A percentile compares a stretch with the other conserved stretches of the same genome.
These are phyloP conservation scores for Bambusicola thoracicus DNA, from an alignment of 2,113 vertebrate genomes.

Conservation along the genomic window DNA sequence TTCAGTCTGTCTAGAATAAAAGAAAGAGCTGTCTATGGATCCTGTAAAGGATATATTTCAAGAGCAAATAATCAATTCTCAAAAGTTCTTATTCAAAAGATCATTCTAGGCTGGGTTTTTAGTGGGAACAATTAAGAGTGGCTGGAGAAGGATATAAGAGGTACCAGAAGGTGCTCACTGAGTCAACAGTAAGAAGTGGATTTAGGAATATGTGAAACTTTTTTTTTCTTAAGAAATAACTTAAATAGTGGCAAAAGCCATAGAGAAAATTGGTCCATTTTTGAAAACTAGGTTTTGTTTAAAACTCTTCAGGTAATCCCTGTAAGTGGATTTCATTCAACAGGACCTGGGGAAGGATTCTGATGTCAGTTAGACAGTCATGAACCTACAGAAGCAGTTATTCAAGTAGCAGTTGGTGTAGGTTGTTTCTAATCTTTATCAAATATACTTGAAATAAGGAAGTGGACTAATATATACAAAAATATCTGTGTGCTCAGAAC, in stretches of 20 bases:
- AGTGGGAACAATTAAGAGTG: not conserved
- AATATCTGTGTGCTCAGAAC: not conserved
- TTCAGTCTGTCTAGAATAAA: not conserved
- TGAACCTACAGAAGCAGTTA: not conserved
- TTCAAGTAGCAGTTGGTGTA: not conserved
- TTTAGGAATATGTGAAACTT: not conserved
- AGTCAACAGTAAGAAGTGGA: not conserved
- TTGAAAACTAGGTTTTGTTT: not conserved
- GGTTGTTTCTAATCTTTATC: not conserved
- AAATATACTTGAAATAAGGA: not conserved
- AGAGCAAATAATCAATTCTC: not conserved
- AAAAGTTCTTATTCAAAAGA: not conserved
- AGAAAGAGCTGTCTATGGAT: not conserved
- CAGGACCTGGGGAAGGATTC: not conserved
- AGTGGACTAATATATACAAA: not conserved
- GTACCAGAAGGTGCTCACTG: not conserved
- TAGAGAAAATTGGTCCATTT: not conserved
- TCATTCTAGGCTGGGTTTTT: not conserved
- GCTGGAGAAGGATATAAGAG: not conserved
- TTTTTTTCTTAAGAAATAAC: not conserved
- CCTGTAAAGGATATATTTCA: not conserved
- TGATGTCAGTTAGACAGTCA: not conserved
- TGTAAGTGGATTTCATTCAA: not conserved
- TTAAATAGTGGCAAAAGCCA: not conserved
- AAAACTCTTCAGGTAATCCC: accelerated